Evolutionary conservation across 2,888 invertebrate genomes (phyloP).

Genomic region (Rhamphomyia laevipes): DNA sequence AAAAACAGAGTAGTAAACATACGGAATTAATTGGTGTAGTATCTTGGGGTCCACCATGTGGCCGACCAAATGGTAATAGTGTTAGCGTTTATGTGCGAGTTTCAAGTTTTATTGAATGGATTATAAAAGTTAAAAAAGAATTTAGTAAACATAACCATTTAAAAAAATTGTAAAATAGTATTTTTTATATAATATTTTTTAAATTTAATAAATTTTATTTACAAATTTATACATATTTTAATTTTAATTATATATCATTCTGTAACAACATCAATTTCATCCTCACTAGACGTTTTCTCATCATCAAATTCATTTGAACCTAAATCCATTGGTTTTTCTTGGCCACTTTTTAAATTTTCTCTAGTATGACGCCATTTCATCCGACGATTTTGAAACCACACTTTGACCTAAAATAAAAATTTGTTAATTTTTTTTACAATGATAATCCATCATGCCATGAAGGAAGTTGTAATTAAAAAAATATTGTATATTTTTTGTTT

Average conservation of each 20-base stretch:
- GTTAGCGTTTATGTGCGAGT: slow-evolving; percentile 29
- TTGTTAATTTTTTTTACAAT: background rate
- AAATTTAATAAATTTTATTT: too few relatives aligned
- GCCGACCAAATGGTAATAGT: slow-evolving; percentile 17
- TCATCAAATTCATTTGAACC: background rate
- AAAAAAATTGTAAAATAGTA: too few relatives aligned
- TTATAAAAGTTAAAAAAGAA: slow-evolving; percentile 1
- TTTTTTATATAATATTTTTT: too few relatives aligned
- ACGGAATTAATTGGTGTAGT: slow-evolving; percentile 28
- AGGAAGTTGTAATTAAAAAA: background rate
- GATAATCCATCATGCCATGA: background rate
- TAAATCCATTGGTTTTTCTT: slow-evolving; percentile 27
- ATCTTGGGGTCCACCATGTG: slow-evolving; percentile 33
- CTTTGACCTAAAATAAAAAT: slow-evolving; percentile 56
- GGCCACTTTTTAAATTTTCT: slow-evolving; percentile 42
- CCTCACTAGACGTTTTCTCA: slow-evolving; percentile 20
- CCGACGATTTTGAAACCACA: slow-evolving; percentile 82
- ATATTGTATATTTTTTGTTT: background rate
- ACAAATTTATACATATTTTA: background rate
- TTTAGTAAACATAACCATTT: background rate
- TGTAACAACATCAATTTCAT: slow-evolving; percentile 32
- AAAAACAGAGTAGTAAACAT: background rate
- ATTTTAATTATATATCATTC: background rate
- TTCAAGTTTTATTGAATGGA: slow-evolving; percentile 26
- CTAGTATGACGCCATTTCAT: slow-evolving; percentile 83